These are phyloP conservation scores for Drosophila subsilvestris DNA, from an alignment of 2,888 invertebrate species.

Conservation along the genomic window DNA sequence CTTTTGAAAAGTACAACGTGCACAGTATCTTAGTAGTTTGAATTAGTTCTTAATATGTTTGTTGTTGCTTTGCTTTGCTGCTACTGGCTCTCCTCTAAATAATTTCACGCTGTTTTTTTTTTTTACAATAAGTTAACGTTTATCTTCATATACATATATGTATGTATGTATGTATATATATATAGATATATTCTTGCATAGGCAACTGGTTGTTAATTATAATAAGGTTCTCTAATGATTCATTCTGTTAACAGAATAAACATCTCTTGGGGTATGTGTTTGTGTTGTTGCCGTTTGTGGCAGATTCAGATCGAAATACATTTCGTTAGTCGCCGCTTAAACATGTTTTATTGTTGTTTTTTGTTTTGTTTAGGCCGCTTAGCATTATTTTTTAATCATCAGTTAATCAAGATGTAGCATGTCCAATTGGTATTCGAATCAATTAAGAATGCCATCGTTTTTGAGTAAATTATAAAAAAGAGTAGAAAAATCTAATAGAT, in stretches of 20 bases:
- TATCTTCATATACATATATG: constrained; percentile 39
- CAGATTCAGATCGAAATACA: constrained; percentile 59
- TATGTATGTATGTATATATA: constrained; percentile 35
- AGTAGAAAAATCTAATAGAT: constrained; percentile 80
- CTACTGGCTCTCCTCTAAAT: constrained; percentile 42
- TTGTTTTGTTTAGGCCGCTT: constrained; percentile 61
- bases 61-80: background rate
- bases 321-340: constrained; percentile 51
- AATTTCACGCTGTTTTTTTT: constrained; percentile 43
- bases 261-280: constrained; percentile 4
- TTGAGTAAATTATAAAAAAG: constrained; percentile 77
- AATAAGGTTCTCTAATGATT: constrained; percentile 54
- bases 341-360: constrained; percentile 31
- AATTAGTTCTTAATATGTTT: constrained; percentile 50
- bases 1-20: constrained; percentile 76
- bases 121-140: constrained; percentile 75
- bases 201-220: constrained; percentile 56
- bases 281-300: constrained; percentile 24
- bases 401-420: constrained; percentile 50
- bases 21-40: constrained; percentile 64
- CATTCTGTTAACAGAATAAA: constrained; percentile 2
- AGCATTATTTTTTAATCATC: constrained; percentile 49
- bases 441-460: constrained; percentile 47
- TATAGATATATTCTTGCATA: constrained; percentile 58
- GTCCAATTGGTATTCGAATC: constrained; percentile 61